A percentile compares a stretch with the other conserved stretches of the same genome.
Conservation (phyloP, 2,797 vertebrate species). For the Sternotherus odoratus region DNA sequence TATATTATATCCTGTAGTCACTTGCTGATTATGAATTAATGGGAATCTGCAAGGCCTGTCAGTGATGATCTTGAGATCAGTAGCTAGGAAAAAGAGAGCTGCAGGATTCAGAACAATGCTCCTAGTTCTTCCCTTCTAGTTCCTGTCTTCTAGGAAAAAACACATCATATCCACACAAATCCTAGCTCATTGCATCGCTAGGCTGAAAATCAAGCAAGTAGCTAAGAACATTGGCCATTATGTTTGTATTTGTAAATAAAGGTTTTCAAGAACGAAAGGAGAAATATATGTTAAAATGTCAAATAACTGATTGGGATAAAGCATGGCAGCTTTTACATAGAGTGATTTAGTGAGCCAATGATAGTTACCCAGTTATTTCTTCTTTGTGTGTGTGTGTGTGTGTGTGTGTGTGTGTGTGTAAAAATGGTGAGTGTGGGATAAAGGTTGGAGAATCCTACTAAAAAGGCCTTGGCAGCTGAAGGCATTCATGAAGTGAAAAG, state of each 20-base stretch:
- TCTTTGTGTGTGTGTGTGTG: too few species aligned
- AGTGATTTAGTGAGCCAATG: background rate
- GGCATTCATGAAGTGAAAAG: background rate
- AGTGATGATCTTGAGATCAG: background rate
- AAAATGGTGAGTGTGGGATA: fast-evolving
- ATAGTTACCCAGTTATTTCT: background rate
- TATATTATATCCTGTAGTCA: background rate
- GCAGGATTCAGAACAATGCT: background rate
- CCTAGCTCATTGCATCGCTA: background rate
- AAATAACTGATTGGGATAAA: background rate
- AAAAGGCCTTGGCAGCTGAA: background rate
- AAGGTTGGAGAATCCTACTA: background rate
- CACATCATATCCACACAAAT: background rate
- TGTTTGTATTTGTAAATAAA: background rate
- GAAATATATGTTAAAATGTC: background rate
- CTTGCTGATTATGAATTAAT: background rate
- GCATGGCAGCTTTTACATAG: background rate
- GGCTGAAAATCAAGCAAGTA: background rate
- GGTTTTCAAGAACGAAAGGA: background rate
- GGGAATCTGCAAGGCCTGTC: background rate
- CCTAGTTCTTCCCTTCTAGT: background rate
- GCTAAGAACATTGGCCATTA: background rate
- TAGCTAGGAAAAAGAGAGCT: background rate
- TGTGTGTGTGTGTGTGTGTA: too few species aligned
- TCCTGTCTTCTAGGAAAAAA: background rate